Evolutionary conservation across 2,888 invertebrate species (phyloP), one percentile per base, ranked within the genome.

Genomic region (Cetonia aurata): DNA sequence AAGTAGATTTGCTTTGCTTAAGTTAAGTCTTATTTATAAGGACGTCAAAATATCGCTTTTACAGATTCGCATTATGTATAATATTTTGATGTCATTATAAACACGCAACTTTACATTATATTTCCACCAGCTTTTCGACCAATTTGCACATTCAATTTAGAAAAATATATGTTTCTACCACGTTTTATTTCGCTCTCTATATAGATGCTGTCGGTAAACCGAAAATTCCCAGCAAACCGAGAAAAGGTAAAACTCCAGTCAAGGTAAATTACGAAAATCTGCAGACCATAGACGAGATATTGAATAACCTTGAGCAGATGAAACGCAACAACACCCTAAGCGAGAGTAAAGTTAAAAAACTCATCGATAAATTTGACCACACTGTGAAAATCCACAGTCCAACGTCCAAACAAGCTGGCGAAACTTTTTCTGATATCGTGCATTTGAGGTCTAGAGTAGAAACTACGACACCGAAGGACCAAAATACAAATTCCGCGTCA

Each of bases 331-430:
- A 76, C 62, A 74, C 73, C 6, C 65, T 68, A 15, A 74, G 75
- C 69, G 69, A 75, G 1, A 57, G 65, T 41, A 69, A 56, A 37
- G 69, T 72, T 69, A 77, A 79, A 3, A 74, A 77, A 53, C 71
- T 83, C 19, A 83, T 84, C 9, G 79, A 83, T 31, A 81, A 80
- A 74, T 84, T 83, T 73, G 81, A 82, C 70, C 80, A 79, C 19
- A 62, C 70, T 15, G 73, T 76, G 10, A 65, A 65, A n/a, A 46
- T 52, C n/a, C 37, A 53, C 2, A 17, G 25, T 3, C 25, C 37
- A 10, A 33, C 31, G 9, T 17, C 31, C n/a, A 44, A 25, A 1
- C 17, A 33, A 10, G 12, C 56, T 0, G 31, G 56, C 13, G 65
- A 69, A 12, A 10, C 53, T 13, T 15, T 25, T n/a, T 60, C 41